A percentile compares a stretch with the other conserved stretches of the same genome.
phyloP scores from a whole-genome alignment of 2,888 invertebrate genomes.

The Chaetogeoica ovagalla region DNA sequence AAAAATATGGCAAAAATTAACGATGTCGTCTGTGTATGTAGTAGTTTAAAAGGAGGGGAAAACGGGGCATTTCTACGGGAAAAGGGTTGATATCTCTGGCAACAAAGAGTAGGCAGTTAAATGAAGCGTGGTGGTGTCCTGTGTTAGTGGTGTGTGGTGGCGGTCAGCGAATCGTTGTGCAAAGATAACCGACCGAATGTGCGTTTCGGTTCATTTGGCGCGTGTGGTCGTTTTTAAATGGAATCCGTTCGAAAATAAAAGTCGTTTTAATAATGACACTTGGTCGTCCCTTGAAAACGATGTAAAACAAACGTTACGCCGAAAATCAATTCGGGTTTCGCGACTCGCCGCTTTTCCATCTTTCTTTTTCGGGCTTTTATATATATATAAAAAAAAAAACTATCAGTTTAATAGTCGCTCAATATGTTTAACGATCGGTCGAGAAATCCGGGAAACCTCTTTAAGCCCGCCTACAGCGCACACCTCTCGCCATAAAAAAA shows the following conservation, averaged over 20 bases:
- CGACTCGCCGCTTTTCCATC: conserved; percentile 29
- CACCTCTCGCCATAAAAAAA: conserved; percentile 14
- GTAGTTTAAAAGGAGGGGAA: not conserved
- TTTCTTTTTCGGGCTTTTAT: conserved; percentile 24
- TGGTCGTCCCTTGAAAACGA: conserved; percentile 1
- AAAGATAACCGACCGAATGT: conserved; percentile 27
- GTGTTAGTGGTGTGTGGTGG: conserved; percentile 37
- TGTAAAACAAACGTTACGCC: conserved; percentile 49
- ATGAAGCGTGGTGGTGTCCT: conserved; percentile 41
- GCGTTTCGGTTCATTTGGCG: conserved; percentile 40
- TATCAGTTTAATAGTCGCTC: conserved; percentile 50
- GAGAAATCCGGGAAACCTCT: conserved; percentile 46
- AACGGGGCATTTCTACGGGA: not conserved
- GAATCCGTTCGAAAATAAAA: conserved; percentile 6
- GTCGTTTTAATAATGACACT: not conserved
- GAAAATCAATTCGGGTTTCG: conserved; percentile 44
- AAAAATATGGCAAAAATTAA: conserved; percentile 1
- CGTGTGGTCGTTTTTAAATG: conserved; percentile 13
- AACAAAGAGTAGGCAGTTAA: conserved; percentile 43
- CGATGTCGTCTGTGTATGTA: not conserved
- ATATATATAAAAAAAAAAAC: too few species aligned
- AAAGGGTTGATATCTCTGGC: conserved; percentile 8
- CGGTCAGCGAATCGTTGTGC: conserved; percentile 36
- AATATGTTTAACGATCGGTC: conserved; percentile 51
- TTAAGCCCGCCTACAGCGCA: not conserved